Evolutionary conservation across 2,113 vertebrate genomes (phyloP).

Genomic region (Channa maculata): DNA sequence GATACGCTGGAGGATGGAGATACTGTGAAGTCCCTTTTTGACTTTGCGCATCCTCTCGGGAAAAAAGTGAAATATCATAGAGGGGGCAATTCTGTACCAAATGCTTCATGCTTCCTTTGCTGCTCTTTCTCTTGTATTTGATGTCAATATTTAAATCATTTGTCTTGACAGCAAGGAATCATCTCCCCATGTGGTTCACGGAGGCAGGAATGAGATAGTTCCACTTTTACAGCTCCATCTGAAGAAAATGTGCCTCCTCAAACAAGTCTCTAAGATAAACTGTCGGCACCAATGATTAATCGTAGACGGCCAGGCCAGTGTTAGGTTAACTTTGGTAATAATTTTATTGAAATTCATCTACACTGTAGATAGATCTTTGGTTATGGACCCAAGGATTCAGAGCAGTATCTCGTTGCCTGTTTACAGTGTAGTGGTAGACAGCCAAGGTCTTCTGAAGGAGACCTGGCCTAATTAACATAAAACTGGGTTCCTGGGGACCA

Average conservation of each 20-base stretch:
- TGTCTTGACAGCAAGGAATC: constrained; percentile 66
- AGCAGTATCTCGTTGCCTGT: constrained; percentile 82
- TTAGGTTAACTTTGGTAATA: constrained; percentile 81
- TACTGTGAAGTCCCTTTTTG: constrained; percentile 34
- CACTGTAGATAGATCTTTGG: constrained; percentile 69
- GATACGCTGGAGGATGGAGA: constrained; percentile 46
- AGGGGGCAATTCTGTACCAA: constrained; percentile 27
- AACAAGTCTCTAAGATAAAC: constrained; percentile 76
- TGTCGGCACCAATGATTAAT: constrained; percentile 80
- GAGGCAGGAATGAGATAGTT: constrained; percentile 72
- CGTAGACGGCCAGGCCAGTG: constrained; percentile 57
- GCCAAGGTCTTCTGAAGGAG: constrained; percentile 93
- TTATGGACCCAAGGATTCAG: constrained; percentile 65
- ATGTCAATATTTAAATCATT: constrained; percentile 82
- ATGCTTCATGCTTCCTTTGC: constrained; percentile 56
- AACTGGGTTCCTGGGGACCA: constrained; percentile 83
- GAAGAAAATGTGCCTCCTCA: constrained; percentile 70
- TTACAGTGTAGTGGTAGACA: constrained; percentile 87
- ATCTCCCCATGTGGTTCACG: constrained; percentile 52
- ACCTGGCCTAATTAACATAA: constrained; percentile 93
- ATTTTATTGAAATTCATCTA: constrained; percentile 83
- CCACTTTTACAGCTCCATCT: constrained; percentile 61
- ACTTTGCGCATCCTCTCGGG: constrained; percentile 45
- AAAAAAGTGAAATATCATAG: constrained; percentile 23
- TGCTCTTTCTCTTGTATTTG: constrained; percentile 61